Base-by-base conservation (phyloP, 2,888 invertebrate genomes). In the Eilema caniola region DNA sequence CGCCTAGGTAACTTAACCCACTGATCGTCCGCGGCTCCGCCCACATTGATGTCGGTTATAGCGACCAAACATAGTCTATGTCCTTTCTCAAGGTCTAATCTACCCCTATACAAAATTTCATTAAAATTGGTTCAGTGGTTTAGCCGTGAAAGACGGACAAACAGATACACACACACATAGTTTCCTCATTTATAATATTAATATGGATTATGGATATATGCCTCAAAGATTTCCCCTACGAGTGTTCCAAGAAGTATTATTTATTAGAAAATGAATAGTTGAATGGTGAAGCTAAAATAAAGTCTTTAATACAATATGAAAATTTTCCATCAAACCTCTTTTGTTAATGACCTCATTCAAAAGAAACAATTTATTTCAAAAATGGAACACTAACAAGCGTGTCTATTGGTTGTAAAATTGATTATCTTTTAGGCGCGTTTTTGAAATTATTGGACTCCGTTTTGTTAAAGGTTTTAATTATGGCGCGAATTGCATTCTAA, bases 311-410 rank as follows among this genome's bases (percentile, higher is more conserved):
- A 53, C n/a, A 53, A 10, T 53, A n/a, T 16, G 20, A 53, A 53
- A 53, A n/a, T 53, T 53, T n/a, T 20, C n/a, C 2, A 53, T 53
- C 53, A n/a, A 53, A 53, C 1, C 53, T 53, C n/a, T 53, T 41
- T 53, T 53, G 53, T 53, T 7, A 53, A 2, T 53, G n/a, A 10
- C n/a, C 53, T 20, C n/a, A n/a, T 53, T 53, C 53, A 53, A 53
- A 53, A 53, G 53, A n/a, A 53, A 25, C 59, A 59, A 24, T 59
- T n/a, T 53, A 53, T 53, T 53, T 53, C 53, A 53, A 53, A 53
- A 53, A 53, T n/a, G 53, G 53, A 53, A 53, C 20, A 53, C n/a
- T 53, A 53, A n/a, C 53, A 53, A 53, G 53, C 53, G 20, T 53
- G n/a, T 53, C 53, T 53, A 53, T 53, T 53, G n/a, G 53, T 53